These are phyloP conservation scores for Oreotrochilus melanogaster DNA, from an alignment of 2,113 vertebrate species.

Conservation along the genomic window DNA sequence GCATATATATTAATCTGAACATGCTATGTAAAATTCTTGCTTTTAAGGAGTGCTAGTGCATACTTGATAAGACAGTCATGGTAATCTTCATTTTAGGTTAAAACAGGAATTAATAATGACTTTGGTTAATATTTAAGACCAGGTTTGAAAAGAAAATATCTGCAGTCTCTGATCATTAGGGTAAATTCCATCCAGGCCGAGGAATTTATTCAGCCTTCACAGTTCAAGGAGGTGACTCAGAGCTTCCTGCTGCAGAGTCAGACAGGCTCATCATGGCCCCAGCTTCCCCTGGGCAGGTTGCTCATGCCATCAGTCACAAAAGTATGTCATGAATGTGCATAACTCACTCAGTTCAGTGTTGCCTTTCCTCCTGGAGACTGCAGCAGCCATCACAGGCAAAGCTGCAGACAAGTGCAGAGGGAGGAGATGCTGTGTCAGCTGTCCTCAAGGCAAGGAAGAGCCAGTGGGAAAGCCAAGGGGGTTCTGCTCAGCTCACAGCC, in stretches of 20 bases:
- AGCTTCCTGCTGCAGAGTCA: background rate
- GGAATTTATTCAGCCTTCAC: background rate
- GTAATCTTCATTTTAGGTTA: slow-evolving; percentile 19
- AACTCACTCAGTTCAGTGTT: background rate
- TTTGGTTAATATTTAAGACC: slow-evolving; percentile 8
- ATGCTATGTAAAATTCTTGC: background rate
- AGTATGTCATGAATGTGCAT: background rate
- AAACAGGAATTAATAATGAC: slow-evolving; percentile 31
- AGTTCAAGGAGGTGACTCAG: background rate
- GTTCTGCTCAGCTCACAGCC: background rate
- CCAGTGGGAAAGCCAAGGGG: accelerated
- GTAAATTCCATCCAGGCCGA: background rate
- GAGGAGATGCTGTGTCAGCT: background rate
- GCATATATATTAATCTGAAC: slow-evolving; percentile 45
- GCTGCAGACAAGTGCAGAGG: background rate
- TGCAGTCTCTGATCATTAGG: background rate
- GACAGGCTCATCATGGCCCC: accelerated
- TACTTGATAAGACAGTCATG: background rate
- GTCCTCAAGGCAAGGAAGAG: background rate
- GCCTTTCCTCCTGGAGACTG: background rate
- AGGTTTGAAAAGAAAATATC: slow-evolving; percentile 17
- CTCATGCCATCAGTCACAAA: background rate
- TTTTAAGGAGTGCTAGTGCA: background rate
- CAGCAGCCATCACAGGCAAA: background rate
- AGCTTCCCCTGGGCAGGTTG: background rate